Conservation (phyloP, 2,888 invertebrate species). For the Antheraea assamensis region DNA sequence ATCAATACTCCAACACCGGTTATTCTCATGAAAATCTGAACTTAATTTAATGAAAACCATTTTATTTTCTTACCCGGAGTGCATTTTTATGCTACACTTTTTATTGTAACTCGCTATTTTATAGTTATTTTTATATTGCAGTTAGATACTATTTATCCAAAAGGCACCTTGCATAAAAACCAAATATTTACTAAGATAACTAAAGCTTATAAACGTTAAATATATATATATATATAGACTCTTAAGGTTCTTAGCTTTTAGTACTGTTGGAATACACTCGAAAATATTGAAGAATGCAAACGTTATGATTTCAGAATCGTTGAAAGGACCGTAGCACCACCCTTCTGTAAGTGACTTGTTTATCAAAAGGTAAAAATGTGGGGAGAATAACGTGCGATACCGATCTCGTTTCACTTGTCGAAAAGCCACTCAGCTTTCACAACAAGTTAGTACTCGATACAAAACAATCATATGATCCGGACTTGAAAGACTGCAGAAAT, state of each 20-base stretch:
- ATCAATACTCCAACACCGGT: too few species aligned
- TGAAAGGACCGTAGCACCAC: conserved; percentile 55
- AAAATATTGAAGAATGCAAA: conserved; percentile 66
- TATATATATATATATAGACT: too few species aligned
- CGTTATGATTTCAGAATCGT: conserved; percentile 49
- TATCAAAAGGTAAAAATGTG: conserved; percentile 24
- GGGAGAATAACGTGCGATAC: conserved; percentile 1
- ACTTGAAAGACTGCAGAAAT: conserved; percentile 47
- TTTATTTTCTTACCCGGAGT: too few species aligned
- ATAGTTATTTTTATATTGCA: background rate
- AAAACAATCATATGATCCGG: conserved; percentile 57
- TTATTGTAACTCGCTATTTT: too few species aligned
- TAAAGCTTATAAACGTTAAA: too few species aligned
- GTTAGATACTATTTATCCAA: conserved; percentile 25
- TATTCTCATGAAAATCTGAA: too few species aligned
- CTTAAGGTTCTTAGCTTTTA: conserved; percentile 71
- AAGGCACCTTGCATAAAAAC: conserved; percentile 50
- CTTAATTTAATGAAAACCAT: too few species aligned
- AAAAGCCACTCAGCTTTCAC: conserved; percentile 46
- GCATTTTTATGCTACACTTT: too few species aligned
- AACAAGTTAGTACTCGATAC: conserved; percentile 42
- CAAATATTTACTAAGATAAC: conserved; percentile 55
- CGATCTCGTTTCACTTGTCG: conserved; percentile 2
- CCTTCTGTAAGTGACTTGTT: conserved; percentile 37
- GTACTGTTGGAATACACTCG: conserved; percentile 75